Base-by-base conservation (phyloP, 2,113 vertebrate genomes). In the Prionailurus bengalensis region DNA sequence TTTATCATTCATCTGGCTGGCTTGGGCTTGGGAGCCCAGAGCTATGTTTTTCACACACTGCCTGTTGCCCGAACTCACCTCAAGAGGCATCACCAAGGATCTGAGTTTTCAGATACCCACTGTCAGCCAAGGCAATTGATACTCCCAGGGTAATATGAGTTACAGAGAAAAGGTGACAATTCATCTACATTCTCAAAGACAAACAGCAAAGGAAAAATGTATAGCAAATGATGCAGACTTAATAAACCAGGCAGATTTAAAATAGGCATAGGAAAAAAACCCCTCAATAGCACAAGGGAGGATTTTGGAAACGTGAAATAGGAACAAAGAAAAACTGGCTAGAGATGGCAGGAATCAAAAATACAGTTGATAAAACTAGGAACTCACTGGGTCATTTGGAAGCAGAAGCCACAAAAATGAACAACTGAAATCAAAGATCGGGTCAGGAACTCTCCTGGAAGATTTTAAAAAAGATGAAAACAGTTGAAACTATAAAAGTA, bases 401-500 rank as follows among this genome's bases (percentile, higher is more conserved):
- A 48, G 27, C 45, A 79, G 14, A 73, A 51, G 58, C 73, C 23
- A 25, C 5, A 63, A 73, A 48, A 55, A 88, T 27, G 53, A 83
- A 65, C 3, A 92, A 48, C 55, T 36, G 14, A 73, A 70, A 39
- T 65, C 39, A 81, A 83, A 63, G 33, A 65, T 21, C n/a, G 82
- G 42, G 36, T 65, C 45, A 96, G 87, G 55, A 91, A 84, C 7
- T 25, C 27, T 53, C 31, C 15, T 5, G 55, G 53, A 83, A 80
- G 63, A 89, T 61, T 91, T 94, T 89, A 48, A 78, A 17, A 83
- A 93, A 95, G 71, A 95, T 48, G 33, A 86, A 92, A 91, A 70
- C 13, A 71, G 31, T 66, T 95, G 55, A 90, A 86, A 78, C 5
- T 80, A 91, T 55, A 25, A 86, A 63, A 66, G 21, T 87, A 31